phyloP scores from a whole-genome alignment of 2,888 invertebrate species.

The Colletes collaris region DNA sequence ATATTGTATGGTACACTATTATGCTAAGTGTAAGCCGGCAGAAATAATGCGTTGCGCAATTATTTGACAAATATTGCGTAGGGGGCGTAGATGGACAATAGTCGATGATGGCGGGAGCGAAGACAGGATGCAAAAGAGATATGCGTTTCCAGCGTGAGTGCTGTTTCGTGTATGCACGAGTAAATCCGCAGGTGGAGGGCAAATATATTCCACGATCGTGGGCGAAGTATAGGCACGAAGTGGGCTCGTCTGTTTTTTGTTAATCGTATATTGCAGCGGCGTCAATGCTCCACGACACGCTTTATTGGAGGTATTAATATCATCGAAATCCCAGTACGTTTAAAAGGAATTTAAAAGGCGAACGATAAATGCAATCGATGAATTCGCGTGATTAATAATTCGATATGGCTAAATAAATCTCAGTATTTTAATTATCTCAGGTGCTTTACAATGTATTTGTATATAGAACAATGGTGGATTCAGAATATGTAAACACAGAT shows the following conservation, averaged over 20 bases:
- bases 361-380: not conserved
- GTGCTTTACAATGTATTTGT: no score
- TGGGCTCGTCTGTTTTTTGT: conserved; percentile 49
- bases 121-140: conserved; percentile 58
- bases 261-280: conserved; percentile 50
- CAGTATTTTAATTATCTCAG: no score
- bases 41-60: conserved; percentile 24
- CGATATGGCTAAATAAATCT: no score
- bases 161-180: conserved; percentile 78
- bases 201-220: conserved; percentile 65
- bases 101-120: conserved; percentile 17
- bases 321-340: not conserved
- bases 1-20: not conserved
- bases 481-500: no score
- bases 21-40: conserved; percentile 12
- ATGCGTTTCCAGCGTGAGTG: conserved; percentile 72
- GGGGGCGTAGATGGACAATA: conserved; percentile 34
- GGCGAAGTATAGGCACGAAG: conserved; percentile 48
- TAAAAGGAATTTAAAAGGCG: not conserved
- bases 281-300: conserved; percentile 4
- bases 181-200: conserved; percentile 76
- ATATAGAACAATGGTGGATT: no score
- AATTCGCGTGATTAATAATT: not conserved
- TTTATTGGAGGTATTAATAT: conserved; percentile 22
- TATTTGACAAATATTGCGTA: conserved; percentile 55